phyloP scores from a whole-genome alignment of 2,113 vertebrate genomes.

The Microtus oregoni region DNA sequence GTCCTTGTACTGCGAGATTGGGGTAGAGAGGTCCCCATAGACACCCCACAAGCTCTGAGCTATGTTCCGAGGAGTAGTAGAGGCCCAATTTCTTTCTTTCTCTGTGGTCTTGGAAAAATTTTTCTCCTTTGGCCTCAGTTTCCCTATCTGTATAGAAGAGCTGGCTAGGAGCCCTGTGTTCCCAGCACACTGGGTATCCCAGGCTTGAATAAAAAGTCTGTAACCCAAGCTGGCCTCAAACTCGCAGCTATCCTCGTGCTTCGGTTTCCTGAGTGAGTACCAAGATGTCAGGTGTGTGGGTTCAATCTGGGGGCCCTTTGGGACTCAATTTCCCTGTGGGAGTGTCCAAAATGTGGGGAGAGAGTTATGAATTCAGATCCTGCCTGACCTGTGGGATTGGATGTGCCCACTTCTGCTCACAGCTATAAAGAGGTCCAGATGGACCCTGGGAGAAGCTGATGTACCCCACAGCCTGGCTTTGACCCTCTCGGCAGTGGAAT shows the following conservation, averaged over 20 bases:
- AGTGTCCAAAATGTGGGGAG: accelerated
- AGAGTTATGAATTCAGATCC: background rate
- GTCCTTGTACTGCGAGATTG: background rate
- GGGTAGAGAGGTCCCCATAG: background rate
- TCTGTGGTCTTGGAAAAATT: background rate
- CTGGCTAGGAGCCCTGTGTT: background rate
- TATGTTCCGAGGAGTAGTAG: background rate
- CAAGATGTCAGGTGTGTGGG: background rate
- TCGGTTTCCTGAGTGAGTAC: background rate
- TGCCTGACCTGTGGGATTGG: no score
- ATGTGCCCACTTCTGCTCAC: accelerated
- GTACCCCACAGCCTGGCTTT: accelerated
- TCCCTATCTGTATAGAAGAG: background rate
- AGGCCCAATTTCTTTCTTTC: background rate
- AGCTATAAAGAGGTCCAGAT: accelerated
- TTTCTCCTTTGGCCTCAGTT: background rate
- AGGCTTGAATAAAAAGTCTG: background rate
- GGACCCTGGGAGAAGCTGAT: accelerated
- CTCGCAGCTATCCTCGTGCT: background rate
- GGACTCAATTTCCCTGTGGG: background rate
- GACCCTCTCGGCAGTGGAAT: no score
- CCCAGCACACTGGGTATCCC: background rate
- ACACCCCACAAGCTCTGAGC: background rate
- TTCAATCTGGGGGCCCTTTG: background rate
- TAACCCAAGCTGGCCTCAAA: background rate